Base-by-base conservation (phyloP, 2,888 invertebrate species). In the Drosophila pseudotalamancana region DNA sequence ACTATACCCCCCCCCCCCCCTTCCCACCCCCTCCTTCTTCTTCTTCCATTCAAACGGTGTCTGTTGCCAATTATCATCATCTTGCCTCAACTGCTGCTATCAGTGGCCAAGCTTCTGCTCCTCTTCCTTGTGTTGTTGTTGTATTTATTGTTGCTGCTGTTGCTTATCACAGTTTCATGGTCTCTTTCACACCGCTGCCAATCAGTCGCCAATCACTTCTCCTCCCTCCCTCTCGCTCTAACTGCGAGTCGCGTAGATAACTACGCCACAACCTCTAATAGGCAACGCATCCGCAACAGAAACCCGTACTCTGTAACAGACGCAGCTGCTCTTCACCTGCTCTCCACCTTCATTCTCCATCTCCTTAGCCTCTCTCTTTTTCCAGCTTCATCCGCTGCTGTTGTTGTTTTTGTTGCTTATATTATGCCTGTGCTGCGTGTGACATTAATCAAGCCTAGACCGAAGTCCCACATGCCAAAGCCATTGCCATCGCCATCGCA, bases 371-470 rank as follows among this genome's bases (percentile, higher is more conserved):
- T 11, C 29, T 8, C 29, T 25, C 25, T 8, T 11, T 29, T 9
- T 11, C 8, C 29, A 3, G 29, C 11, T 29, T n/a, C n/a, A n/a
- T n/a, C n/a, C n/a, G 6, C 11, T 35, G 21, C 14, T 60, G 48
- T 70, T 69, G 70, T 23, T 45, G 45, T 11, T 53, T 27, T 8
- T 59, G 60, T 61, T 71, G 67, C 40, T 55, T 45, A 31, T 42
- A 56, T 42, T 68, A 14, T 42, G 69, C 50, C 54, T 50, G 40
- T 61, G 64, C 77, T 72, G 65, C 54, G 87, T 67, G 77, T 77
- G 87, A 83, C 81, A 81, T 81, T 81, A 83, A 81, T 81, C 81
- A 81, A 83, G 87, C 84, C 70, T 70, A 56, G 64, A 23, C 59
- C 51, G 16, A 50, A 69, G 55, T 57, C 67, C 72, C 67, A 64